A percentile compares a stretch with the other conserved stretches of the same genome.
phyloP scores from a whole-genome alignment of 1,140 invertebrate species.

The Reticulitermes speratus region DNA sequence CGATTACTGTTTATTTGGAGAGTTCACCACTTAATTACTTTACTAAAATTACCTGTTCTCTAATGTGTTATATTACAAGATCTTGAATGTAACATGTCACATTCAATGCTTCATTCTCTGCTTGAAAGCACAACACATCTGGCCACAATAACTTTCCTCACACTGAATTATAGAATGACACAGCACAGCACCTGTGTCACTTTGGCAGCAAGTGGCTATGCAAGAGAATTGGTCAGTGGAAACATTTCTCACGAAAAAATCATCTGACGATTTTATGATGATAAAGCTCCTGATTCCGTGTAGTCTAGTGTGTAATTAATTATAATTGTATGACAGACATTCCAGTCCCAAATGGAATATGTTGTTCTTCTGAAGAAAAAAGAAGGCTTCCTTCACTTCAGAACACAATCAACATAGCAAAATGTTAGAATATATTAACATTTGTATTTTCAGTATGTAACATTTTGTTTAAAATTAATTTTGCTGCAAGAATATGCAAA shows the following conservation, averaged over 20 bases:
- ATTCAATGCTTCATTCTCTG: too few species aligned
- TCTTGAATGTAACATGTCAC: too few species aligned
- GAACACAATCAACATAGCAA: background rate
- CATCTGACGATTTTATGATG: background rate
- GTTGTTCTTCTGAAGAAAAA: background rate
- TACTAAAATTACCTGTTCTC: too few species aligned
- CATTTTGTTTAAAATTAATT: background rate
- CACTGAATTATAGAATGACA: background rate
- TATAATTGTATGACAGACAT: background rate
- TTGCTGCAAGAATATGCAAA: background rate
- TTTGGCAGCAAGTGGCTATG: background rate
- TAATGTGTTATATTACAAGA: too few species aligned
- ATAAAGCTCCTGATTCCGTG: background rate
- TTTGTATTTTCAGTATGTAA: background rate
- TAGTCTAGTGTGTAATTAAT: background rate
- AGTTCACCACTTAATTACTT: too few species aligned
- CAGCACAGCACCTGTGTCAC: background rate
- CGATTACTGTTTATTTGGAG: too few species aligned
- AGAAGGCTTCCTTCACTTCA: conserved; percentile 9
- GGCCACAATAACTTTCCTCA: background rate
- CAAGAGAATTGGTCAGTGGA: background rate
- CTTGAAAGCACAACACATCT: too few species aligned
- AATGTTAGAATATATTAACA: background rate
- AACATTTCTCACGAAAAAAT: background rate
- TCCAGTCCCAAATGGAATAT: conserved; percentile 11